These are phyloP conservation scores for Venustaconcha ellipsiformis DNA, from an alignment of 1,140 invertebrate species.

Conservation along the genomic window DNA sequence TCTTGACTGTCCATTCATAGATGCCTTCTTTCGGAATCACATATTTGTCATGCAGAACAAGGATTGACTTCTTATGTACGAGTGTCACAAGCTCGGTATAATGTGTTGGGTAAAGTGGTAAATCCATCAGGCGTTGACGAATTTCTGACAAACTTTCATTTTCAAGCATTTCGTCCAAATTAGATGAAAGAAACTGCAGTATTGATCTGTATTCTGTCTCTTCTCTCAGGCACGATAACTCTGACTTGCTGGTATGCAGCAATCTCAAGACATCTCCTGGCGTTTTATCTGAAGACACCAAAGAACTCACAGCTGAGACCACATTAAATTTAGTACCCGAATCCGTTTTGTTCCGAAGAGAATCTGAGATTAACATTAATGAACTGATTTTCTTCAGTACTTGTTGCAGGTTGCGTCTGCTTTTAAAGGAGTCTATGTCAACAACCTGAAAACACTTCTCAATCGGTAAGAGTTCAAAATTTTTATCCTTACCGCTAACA, in stretches of 20 bases:
- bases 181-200: background rate
- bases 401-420: too few relatives aligned
- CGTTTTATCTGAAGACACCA: background rate
- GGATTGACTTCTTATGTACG: conserved; percentile 5
- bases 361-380: too few relatives aligned
- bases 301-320: background rate
- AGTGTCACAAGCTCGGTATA: background rate
- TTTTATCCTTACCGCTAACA: too few relatives aligned
- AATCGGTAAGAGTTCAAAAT: too few relatives aligned
- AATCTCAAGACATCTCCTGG: background rate
- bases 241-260: background rate
- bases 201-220: background rate
- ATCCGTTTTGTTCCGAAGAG: background rate
- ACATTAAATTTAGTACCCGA: background rate
- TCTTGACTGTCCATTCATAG: background rate
- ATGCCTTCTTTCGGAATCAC: background rate
- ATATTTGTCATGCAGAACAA: background rate
- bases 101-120: background rate
- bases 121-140: background rate
- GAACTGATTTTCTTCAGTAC: too few relatives aligned
- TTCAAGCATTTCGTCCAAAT: background rate
- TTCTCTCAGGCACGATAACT: background rate
- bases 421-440: too few relatives aligned
- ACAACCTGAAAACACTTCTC: too few relatives aligned
- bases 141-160: too few relatives aligned